phyloP scores from a whole-genome alignment of 2,888 invertebrate genomes.

The Cyclophora albipunctata region DNA sequence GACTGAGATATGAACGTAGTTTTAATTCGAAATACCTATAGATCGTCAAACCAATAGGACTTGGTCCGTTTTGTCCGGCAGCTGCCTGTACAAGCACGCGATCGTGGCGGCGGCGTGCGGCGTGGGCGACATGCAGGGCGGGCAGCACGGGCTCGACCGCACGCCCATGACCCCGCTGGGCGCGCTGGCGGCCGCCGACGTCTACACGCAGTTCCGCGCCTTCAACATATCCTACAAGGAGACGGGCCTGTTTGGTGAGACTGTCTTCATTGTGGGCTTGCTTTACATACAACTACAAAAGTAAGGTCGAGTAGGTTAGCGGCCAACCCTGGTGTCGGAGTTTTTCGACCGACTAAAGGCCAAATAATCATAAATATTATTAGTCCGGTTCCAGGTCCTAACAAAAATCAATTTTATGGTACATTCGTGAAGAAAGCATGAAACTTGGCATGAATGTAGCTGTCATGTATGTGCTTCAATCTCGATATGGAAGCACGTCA shows the following conservation, averaged over 20 bases:
- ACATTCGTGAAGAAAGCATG: too few relatives aligned
- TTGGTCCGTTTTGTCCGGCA: conserved; percentile 7
- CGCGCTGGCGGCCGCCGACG: conserved; percentile 29
- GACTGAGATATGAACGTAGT: too few relatives aligned
- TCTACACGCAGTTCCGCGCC: conserved; percentile 37
- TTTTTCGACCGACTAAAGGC: background rate
- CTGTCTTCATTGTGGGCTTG: background rate
- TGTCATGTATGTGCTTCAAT: too few relatives aligned
- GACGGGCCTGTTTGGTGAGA: conserved; percentile 51
- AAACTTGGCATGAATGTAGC: too few relatives aligned
- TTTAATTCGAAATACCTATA: too few relatives aligned
- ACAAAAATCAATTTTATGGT: too few relatives aligned
- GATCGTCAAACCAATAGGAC: too few relatives aligned
- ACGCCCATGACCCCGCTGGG: conserved; percentile 40
- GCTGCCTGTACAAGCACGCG: conserved; percentile 36
- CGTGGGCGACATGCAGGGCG: conserved; percentile 27
- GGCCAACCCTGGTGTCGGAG: background rate
- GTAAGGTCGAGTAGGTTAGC: background rate
- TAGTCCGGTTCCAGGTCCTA: too few relatives aligned
- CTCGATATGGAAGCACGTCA: too few relatives aligned
- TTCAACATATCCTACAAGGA: conserved; percentile 57
- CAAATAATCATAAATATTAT: too few relatives aligned
- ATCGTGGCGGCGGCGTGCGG: conserved; percentile 52
- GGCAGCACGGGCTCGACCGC: conserved; percentile 37
- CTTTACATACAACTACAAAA: background rate